A percentile compares a stretch with the other conserved stretches of the same genome.
Conservation (phyloP, 2,113 vertebrate genomes). For the Phyllostomus discolor region DNA sequence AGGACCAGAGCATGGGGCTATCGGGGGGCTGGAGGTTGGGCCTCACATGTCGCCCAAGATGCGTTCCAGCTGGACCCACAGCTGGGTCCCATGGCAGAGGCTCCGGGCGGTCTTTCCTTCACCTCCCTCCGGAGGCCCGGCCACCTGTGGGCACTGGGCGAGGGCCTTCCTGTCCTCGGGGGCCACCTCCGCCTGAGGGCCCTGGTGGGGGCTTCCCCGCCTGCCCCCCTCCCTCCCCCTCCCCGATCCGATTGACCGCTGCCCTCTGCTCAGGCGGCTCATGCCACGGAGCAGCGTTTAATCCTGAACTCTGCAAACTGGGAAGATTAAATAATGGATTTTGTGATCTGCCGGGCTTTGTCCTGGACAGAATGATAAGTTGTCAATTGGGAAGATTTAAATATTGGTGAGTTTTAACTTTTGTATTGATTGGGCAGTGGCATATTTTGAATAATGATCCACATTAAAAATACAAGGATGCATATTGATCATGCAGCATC, state of each 20-base stretch:
- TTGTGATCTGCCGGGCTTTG: conserved; percentile 49
- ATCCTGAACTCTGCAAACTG: conserved; percentile 62
- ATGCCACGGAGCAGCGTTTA: conserved; percentile 12
- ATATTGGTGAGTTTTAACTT: conserved; percentile 74
- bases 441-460: conserved; percentile 76
- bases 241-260: not conserved
- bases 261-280: not conserved
- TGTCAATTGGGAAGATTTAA: conserved; percentile 70
- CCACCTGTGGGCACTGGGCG: not conserved
- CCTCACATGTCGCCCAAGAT: not conserved
- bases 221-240: not conserved
- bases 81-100: not conserved
- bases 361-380: conserved; percentile 57
- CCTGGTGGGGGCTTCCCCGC: fast-evolving
- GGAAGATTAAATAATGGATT: conserved; percentile 71
- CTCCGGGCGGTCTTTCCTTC: not conserved
- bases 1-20: not conserved
- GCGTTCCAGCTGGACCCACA: not conserved
- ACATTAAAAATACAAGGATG: conserved; percentile 63
- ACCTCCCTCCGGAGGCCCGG: not conserved
- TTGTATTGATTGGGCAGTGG: conserved; percentile 66
- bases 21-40: not conserved
- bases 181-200: not conserved
- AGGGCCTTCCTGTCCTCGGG: not conserved
- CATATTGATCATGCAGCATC: conserved; percentile 20